These are phyloP conservation scores for Drosophila neotestacea DNA, from an alignment of 2,888 invertebrate species.

Conservation along the genomic window DNA sequence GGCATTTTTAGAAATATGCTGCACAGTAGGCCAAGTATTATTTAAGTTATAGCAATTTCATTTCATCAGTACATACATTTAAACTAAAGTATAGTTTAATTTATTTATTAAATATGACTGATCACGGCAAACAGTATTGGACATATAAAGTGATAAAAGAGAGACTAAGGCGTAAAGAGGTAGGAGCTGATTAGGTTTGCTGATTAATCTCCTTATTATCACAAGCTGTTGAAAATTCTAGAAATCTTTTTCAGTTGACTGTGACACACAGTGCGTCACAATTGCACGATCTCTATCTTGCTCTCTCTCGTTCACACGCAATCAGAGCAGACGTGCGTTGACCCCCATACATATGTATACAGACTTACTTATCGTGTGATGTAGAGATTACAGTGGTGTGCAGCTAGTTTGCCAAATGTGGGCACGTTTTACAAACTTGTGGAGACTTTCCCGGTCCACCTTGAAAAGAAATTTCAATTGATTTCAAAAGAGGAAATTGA, in stretches of 20 bases:
- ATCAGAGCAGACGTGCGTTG: slow-evolving; percentile 56
- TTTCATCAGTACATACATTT: slow-evolving; percentile 1
- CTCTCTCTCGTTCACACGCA: slow-evolving; percentile 2
- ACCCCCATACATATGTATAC: slow-evolving; percentile 44
- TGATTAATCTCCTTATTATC: background rate
- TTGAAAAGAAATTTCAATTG: slow-evolving; percentile 53
- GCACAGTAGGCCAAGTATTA: slow-evolving; percentile 47
- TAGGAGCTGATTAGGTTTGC: slow-evolving; percentile 16
- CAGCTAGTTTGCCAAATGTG: slow-evolving; percentile 48
- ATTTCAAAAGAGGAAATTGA: slow-evolving; percentile 39
- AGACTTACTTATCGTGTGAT: background rate
- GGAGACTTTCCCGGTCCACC: slow-evolving; percentile 34
- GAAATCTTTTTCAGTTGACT: slow-evolving; percentile 22
- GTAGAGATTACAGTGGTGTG: slow-evolving; percentile 28
- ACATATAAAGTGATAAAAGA: slow-evolving; percentile 28
- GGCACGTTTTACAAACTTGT: slow-evolving; percentile 36
- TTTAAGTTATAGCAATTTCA: slow-evolving; percentile 6
- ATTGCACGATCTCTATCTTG: slow-evolving; percentile 35
- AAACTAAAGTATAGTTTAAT: slow-evolving; percentile 3
- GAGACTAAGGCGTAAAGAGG: slow-evolving; percentile 29
- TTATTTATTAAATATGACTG: slow-evolving; percentile 27
- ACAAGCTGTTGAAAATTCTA: slow-evolving; percentile 8
- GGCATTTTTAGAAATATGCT: slow-evolving; percentile 21
- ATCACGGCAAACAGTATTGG: slow-evolving; percentile 39
- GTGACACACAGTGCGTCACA: slow-evolving; percentile 48